Conservation (phyloP, 1,140 invertebrate genomes). For the Bombus polaris region DNA sequence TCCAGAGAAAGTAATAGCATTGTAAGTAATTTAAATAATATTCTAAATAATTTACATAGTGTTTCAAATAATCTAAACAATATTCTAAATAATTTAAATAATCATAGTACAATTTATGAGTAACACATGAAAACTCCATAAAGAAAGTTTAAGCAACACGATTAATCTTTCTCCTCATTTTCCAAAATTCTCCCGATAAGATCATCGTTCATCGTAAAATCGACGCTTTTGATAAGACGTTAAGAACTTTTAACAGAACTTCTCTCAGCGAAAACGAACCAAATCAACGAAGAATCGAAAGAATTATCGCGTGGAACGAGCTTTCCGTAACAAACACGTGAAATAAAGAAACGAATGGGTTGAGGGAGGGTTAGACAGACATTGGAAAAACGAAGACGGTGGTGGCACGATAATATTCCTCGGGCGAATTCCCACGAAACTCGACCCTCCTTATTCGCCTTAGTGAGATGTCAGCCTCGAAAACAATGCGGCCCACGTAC, state of each 20-base stretch:
- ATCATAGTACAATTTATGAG: too few relatives aligned
- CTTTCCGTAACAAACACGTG: conserved; percentile 1
- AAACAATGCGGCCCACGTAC: conserved; percentile 70
- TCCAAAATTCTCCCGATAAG: too few relatives aligned
- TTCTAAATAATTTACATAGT: too few relatives aligned
- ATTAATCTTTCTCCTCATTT: too few relatives aligned
- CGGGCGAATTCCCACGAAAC: conserved; percentile 64
- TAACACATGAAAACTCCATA: too few relatives aligned
- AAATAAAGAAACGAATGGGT: conserved; percentile 17
- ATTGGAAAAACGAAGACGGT: background rate
- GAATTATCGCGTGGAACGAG: conserved; percentile 10
- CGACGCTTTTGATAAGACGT: background rate
- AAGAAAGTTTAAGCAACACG: too few relatives aligned
- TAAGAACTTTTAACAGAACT: background rate
- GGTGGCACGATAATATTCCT: conserved; percentile 65
- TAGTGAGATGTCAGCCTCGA: conserved; percentile 69
- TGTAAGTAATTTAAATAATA: too few relatives aligned
- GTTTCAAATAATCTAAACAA: too few relatives aligned
- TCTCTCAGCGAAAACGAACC: background rate
- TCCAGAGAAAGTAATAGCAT: too few relatives aligned
- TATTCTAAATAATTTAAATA: too few relatives aligned
- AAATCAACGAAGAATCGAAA: background rate
- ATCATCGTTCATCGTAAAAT: background rate
- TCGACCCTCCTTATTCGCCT: conserved; percentile 59
- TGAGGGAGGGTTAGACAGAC: background rate